These are phyloP conservation scores for Neopipo cinnamomea DNA, from an alignment of 2,113 vertebrate species.

Conservation along the genomic window DNA sequence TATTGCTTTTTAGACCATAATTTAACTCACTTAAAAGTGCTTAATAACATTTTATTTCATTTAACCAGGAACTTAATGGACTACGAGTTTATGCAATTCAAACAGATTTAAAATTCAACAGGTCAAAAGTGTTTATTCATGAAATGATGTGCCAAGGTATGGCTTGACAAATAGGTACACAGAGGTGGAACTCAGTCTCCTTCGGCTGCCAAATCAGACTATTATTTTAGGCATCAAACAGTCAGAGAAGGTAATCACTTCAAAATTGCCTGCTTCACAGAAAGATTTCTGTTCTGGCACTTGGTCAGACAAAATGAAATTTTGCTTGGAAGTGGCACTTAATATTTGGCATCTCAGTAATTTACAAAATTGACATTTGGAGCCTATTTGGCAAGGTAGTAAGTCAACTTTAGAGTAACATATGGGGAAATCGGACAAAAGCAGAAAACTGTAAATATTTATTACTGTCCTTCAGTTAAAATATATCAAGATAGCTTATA, in stretches of 20 bases:
- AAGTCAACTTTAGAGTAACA: neutral
- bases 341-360: neutral
- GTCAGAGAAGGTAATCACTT: neutral
- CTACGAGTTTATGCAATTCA: neutral
- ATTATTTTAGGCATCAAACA: neutral
- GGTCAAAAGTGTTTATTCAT: neutral
- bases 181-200: neutral
- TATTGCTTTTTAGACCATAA: neutral
- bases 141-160: neutral
- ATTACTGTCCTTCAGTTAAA: neutral
- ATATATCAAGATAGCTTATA: neutral
- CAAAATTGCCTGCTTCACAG: neutral
- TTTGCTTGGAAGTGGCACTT: neutral
- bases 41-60: neutral
- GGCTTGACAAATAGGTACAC: neutral
- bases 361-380: neutral
- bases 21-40: neutral
- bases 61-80: neutral
- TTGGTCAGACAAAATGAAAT: neutral
- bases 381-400: neutral
- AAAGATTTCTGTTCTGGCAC: neutral
- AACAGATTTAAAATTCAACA: neutral
- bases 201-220: neutral
- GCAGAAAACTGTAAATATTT: constrained; percentile 1
- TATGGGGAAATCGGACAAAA: neutral